A percentile compares a stretch with the other conserved stretches of the same genome.
Conservation (phyloP, 2,113 vertebrate species). For the Dendrocopos noguchii region DNA sequence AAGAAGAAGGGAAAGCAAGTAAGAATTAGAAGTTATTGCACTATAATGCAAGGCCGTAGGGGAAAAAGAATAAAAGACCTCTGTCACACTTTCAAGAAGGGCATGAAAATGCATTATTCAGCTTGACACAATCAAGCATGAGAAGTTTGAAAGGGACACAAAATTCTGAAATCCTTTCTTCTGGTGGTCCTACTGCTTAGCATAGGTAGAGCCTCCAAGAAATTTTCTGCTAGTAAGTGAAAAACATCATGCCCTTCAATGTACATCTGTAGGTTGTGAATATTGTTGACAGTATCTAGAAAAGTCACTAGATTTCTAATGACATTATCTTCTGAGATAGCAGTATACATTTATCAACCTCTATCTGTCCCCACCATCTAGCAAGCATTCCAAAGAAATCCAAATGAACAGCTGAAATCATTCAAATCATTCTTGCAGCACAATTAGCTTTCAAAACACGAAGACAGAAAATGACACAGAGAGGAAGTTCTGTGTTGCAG, state of each 20-base stretch:
- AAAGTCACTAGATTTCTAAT: not conserved
- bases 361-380: not conserved
- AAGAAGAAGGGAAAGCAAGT: slow-evolving; percentile 32
- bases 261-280: not conserved
- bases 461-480: not conserved
- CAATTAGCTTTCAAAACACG: not conserved
- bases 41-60: not conserved
- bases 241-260: not conserved
- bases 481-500: not conserved
- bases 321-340: not conserved
- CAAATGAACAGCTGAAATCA: not conserved
- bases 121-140: not conserved
- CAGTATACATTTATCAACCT: not conserved
- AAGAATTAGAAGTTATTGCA: not conserved
- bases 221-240: not conserved
- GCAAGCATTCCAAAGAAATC: not conserved
- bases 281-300: not conserved
- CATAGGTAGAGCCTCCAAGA: not conserved
- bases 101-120: not conserved
- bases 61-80: not conserved
- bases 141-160: not conserved
- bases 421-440: not conserved
- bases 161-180: not conserved
- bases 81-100: not conserved
- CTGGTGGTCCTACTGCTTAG: not conserved